Evolutionary conservation across 1,140 invertebrate species (phyloP), one percentile per base, ranked within the genome.

Genomic region (Phortica variegata): DNA sequence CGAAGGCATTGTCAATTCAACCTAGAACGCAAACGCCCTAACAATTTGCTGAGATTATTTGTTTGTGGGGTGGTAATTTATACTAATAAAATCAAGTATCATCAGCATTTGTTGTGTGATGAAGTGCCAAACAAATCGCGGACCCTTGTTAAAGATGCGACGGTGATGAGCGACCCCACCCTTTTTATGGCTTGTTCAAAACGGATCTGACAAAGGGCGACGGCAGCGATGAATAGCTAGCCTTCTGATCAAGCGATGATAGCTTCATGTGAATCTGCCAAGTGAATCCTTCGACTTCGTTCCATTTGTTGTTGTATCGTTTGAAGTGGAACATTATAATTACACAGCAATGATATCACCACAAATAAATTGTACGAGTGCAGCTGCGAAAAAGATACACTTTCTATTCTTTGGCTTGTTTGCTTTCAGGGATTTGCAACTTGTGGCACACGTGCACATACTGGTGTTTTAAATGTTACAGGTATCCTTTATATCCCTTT

Each of bases 81-180:
- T 47, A 57, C 65, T 68, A 72, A 72, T 72, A 72, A 72, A 72
- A 72, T 72, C 68, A 72, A 72, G 68, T 72, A 72, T 63, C 61
- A 61, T 53, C 44, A 56, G 16, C 54, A 68, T 26, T 26, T 26
- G 23, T 6, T 26, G 23, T 26, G 23, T 10, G 23, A 47, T 40
- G 45, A 47, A 47, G 45, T 31, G 37, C 45, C 45, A 49, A 49
- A 49, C 47, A 49, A 10, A 16, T n/a, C n/a, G n/a, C n/a, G n/a
- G n/a, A n/a, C n/a, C n/a, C n/a, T n/a, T n/a, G n/a, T n/a, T n/a
- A n/a, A n/a, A n/a, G n/a, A n/a, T n/a, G n/a, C n/a, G n/a, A n/a
- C n/a, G n/a, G n/a, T n/a, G n/a, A n/a, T n/a, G n/a, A n/a, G n/a
- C n/a, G n/a, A n/a, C n/a, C n/a, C n/a, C n/a, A n/a, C n/a, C n/a